These are phyloP conservation scores for Epizoanthus ramosus DNA, from an alignment of 92 coral and sea anemone species.

Conservation along the genomic window DNA sequence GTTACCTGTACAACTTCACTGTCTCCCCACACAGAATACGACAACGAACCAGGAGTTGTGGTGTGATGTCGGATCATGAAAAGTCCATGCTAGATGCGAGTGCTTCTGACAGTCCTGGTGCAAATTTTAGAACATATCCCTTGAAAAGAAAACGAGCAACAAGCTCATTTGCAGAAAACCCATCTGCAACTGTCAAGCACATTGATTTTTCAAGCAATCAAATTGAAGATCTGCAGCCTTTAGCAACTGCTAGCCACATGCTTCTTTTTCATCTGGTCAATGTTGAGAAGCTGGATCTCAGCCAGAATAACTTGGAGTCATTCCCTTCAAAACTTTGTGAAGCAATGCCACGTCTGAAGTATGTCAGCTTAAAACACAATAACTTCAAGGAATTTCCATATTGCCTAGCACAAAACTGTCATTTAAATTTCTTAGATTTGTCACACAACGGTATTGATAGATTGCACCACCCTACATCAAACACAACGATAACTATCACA, in stretches of 20 bases:
- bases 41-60: slow-evolving; percentile 18
- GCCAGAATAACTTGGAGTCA: slow-evolving; percentile 67
- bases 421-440: slow-evolving; percentile 60
- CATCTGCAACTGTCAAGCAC: slow-evolving; percentile 69
- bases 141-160: slow-evolving; percentile 49
- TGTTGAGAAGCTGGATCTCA: slow-evolving; percentile 86
- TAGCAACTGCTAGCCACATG: slow-evolving; percentile 58
- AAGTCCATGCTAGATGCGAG: slow-evolving; percentile 3
- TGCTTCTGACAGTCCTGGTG: neutral
- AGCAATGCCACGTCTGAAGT: slow-evolving; percentile 82
- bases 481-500: slow-evolving; percentile 42
- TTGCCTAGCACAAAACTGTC: slow-evolving; percentile 55
- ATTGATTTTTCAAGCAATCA: slow-evolving; percentile 84
- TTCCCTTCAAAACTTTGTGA: slow-evolving; percentile 69
- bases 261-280: slow-evolving; percentile 61
- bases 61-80: neutral
- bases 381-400: slow-evolving; percentile 68
- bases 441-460: slow-evolving; percentile 73
- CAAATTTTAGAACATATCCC: slow-evolving; percentile 4
- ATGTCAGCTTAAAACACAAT: slow-evolving; percentile 76
- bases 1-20: slow-evolving; percentile 31
- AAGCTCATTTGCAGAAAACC: slow-evolving; percentile 26
- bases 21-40: neutral
- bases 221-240: slow-evolving; percentile 62
- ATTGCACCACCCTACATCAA: slow-evolving; percentile 33